Percentiles rank a stretch among this genome's conserved stretches.
Evolutionary conservation across 2,888 invertebrate genomes (phyloP).

Genomic region (Trisateles emortualis): DNA sequence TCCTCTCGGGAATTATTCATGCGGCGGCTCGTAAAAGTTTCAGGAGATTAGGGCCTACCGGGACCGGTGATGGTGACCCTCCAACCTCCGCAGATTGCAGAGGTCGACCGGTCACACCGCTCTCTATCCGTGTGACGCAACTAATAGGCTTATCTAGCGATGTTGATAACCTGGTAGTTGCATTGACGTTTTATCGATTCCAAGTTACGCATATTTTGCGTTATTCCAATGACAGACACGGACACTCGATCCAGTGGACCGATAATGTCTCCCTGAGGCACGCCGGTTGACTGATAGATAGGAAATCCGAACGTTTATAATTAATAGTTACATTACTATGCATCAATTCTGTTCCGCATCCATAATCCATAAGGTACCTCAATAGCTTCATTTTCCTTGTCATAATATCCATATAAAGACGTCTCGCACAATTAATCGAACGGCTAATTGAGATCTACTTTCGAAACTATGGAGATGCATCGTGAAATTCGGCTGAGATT

Average conservation of each 20-base stretch:
- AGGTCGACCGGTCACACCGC: constrained; percentile 38
- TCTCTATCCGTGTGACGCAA: constrained; percentile 52
- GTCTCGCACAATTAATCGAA: constrained; percentile 59
- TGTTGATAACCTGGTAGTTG: constrained; percentile 64
- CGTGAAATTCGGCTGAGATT: constrained; percentile 84
- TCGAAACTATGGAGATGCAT: constrained; percentile 72
- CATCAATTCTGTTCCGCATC: constrained; percentile 55
- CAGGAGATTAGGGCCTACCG: constrained; percentile 77
- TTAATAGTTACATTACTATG: constrained; percentile 64
- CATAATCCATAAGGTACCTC: constrained; percentile 58
- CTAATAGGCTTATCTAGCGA: constrained; percentile 61
- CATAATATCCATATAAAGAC: constrained; percentile 48
- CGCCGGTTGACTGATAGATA: constrained; percentile 54
- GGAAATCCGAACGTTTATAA: constrained; percentile 57
- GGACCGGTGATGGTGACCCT: constrained; percentile 54
- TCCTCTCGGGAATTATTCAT: constrained; percentile 87
- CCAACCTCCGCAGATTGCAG: constrained; percentile 41
- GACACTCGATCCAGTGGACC: constrained; percentile 42
- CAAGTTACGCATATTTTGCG: constrained; percentile 56
- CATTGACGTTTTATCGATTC: constrained; percentile 66
- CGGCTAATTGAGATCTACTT: constrained; percentile 74
- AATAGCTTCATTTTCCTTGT: constrained; percentile 48
- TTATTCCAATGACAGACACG: constrained; percentile 26
- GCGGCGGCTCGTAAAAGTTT: constrained; percentile 81
- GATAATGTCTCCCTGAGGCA: constrained; percentile 60